phyloP scores from a whole-genome alignment of 2,113 vertebrate genomes.

The Machaerirhynchus nigripectus region DNA sequence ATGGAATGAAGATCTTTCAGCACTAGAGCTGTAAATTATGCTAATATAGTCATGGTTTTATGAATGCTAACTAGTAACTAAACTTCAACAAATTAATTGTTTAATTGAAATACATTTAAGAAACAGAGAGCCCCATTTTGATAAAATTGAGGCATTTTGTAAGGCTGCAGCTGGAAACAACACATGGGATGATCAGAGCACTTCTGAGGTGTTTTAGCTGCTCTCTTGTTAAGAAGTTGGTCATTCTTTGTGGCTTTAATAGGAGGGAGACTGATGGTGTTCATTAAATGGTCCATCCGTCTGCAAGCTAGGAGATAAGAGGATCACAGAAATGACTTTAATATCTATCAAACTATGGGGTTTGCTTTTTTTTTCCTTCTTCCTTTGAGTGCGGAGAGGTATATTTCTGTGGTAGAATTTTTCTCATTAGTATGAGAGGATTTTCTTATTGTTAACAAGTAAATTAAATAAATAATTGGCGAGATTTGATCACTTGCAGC shows the following conservation, averaged over 20 bases:
- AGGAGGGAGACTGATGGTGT: not conserved
- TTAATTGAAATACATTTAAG: not conserved
- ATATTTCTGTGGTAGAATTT: not conserved
- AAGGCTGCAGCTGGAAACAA: not conserved
- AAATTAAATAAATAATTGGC: constrained; percentile 36
- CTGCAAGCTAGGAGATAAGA: constrained; percentile 43
- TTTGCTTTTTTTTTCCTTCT: not conserved
- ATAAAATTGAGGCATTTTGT: not conserved
- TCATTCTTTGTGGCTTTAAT: not conserved
- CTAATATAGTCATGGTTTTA: not conserved
- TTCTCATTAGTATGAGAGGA: constrained; percentile 19
- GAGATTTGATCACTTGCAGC: not conserved
- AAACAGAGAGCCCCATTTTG: not conserved
- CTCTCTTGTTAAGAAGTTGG: not conserved
- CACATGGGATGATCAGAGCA: not conserved
- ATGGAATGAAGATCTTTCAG: not conserved
- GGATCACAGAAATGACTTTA: constrained; percentile 24
- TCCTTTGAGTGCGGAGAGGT: not conserved
- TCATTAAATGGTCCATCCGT: not conserved
- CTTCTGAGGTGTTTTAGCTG: not conserved
- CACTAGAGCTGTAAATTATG: not conserved
- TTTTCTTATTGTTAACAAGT: constrained; percentile 35
- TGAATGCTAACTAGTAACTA: not conserved
- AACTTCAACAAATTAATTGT: constrained; percentile 2
- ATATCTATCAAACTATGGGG: not conserved